Evolutionary conservation across 1,140 invertebrate genomes (phyloP).

Genomic region (Drosophila yakuba): DNA sequence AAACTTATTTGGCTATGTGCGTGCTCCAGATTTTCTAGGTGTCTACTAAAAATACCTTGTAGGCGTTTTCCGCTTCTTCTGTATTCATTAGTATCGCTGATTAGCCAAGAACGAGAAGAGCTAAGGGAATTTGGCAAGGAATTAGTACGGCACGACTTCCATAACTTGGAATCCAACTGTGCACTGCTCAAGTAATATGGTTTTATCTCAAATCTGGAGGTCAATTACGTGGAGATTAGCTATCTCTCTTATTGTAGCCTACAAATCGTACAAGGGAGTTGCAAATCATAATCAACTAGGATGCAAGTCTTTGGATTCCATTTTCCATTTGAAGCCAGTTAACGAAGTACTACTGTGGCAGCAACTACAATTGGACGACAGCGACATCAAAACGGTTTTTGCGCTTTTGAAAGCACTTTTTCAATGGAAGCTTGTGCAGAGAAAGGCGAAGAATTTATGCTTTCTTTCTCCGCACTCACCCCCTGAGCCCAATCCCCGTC

Average conservation of each 20-base stretch:
- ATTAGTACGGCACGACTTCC: neutral
- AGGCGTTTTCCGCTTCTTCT: conserved; percentile 57
- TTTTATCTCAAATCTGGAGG: neutral
- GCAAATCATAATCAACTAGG: too few species aligned
- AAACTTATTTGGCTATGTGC: conserved; percentile 16
- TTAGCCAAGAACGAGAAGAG: conserved; percentile 52
- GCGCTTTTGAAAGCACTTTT: conserved; percentile 64
- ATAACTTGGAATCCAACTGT: neutral
- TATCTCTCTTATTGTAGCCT: too few species aligned
- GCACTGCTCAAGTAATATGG: neutral
- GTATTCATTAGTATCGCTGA: conserved; percentile 58
- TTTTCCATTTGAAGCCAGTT: neutral
- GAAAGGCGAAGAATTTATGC: conserved; percentile 43
- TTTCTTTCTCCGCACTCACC: conserved; percentile 34
- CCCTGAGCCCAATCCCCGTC: neutral
- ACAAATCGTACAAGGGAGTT: too few species aligned
- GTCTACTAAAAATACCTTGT: conserved; percentile 76
- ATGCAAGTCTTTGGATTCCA: too few species aligned
- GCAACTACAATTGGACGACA: conserved; percentile 19
- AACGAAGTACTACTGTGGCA: conserved; percentile 10
- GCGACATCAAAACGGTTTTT: conserved; percentile 38
- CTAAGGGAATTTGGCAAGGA: neutral
- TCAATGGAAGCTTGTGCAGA: conserved; percentile 53
- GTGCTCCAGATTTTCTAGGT: conserved; percentile 55
- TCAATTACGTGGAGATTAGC: too few species aligned